Evolutionary conservation across 2,113 vertebrate genomes (phyloP).

Genomic region (Cyphomyrus discorhynchus): DNA sequence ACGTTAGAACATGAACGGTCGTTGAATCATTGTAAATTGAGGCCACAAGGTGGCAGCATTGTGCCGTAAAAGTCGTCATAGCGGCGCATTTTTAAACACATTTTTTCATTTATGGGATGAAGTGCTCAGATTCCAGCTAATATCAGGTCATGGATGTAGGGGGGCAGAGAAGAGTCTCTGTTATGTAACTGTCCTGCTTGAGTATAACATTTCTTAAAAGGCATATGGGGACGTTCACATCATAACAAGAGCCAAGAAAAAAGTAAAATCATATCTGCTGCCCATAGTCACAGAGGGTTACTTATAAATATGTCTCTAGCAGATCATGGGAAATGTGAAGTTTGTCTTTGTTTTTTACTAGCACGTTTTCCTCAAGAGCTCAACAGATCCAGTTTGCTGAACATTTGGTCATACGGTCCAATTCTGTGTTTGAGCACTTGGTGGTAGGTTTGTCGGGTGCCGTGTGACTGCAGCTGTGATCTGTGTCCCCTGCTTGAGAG

Average conservation of each 20-base stretch:
- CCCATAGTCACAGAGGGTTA: background rate
- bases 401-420: background rate
- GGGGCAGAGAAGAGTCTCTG: background rate
- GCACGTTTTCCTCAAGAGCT: background rate
- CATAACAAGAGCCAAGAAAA: background rate
- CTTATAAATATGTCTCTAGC: background rate
- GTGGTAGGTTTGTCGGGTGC: background rate
- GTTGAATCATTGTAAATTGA: background rate
- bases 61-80: background rate
- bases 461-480: background rate
- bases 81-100: background rate
- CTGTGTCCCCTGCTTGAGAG: background rate
- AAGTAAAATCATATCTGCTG: background rate
- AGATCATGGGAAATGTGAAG: background rate
- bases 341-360: background rate
- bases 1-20: background rate
- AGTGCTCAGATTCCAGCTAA: background rate
- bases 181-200: background rate
- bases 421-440: background rate
- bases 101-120: background rate
- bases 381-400: background rate
- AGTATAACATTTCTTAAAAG: background rate
- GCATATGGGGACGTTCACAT: background rate
- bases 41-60: slow-evolving; percentile 7
- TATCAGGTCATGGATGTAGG: background rate